Percentiles rank a stretch among this genome's conserved stretches.
Evolutionary conservation across 2,888 invertebrate species (phyloP).

Genomic region (Lasius platythorax): DNA sequence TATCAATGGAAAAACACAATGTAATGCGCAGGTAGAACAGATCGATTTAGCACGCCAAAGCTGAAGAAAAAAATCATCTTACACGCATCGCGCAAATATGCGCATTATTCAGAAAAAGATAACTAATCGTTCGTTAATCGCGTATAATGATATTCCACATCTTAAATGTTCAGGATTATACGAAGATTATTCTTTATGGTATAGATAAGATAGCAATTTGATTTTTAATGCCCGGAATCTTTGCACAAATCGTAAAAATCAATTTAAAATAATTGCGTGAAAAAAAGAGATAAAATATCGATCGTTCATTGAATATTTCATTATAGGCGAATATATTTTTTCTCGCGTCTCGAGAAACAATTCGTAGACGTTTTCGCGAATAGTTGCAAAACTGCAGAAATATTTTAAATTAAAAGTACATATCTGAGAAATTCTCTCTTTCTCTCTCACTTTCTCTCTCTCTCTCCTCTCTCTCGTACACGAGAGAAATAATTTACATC

Average conservation of each 20-base stretch:
- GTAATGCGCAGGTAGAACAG: background rate
- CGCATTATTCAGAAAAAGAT: background rate
- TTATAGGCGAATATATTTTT: too few species aligned
- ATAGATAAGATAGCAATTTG: background rate
- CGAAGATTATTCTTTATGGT: background rate
- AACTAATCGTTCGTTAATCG: background rate
- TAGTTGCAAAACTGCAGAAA: background rate
- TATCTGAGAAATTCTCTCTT: background rate
- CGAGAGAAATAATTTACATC: background rate
- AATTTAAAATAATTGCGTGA: background rate
- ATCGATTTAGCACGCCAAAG: background rate
- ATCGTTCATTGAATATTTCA: background rate
- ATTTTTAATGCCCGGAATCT: background rate
- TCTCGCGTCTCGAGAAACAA: too few species aligned
- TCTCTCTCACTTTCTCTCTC: background rate
- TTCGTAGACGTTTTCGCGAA: too few species aligned
- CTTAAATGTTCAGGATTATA: background rate
- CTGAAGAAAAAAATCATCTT: background rate
- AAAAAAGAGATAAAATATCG: background rate
- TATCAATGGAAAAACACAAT: constrained; percentile 4
- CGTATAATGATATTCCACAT: background rate
- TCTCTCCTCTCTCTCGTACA: background rate
- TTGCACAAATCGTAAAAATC: background rate
- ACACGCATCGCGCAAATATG: background rate
- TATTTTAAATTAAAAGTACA: background rate